Evolutionary conservation across 2,113 vertebrate species (phyloP).

Genomic region (Labeo rohita): DNA sequence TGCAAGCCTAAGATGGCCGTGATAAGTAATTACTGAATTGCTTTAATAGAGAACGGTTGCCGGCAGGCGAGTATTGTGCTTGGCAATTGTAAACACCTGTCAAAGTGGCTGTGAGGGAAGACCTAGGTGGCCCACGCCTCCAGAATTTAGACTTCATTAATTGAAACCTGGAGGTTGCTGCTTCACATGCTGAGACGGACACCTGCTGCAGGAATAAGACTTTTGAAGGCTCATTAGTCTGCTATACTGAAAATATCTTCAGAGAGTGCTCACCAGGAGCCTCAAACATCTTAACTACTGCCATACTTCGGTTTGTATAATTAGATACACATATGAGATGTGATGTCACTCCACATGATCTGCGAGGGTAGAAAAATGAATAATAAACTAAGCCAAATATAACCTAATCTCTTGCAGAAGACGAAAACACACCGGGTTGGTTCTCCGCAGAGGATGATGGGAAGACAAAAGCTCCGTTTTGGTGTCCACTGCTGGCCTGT

Average conservation of each 20-base stretch:
- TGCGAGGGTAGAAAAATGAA: not conserved
- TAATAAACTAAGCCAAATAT: slow-evolving; percentile 11
- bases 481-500: slow-evolving; percentile 86
- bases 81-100: slow-evolving; percentile 63
- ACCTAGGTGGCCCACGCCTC: slow-evolving; percentile 40
- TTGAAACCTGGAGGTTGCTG: slow-evolving; percentile 58
- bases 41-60: slow-evolving; percentile 44
- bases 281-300: not conserved
- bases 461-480: slow-evolving; percentile 83
- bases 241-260: slow-evolving; percentile 8
- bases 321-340: slow-evolving; percentile 9
- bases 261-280: not conserved
- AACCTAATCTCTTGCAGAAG: slow-evolving; percentile 72
- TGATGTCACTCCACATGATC: not conserved
- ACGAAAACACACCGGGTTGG: slow-evolving; percentile 95
- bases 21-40: slow-evolving; percentile 59
- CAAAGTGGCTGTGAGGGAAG: slow-evolving; percentile 44
- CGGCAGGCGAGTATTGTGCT: slow-evolving; percentile 51
- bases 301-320: slow-evolving; percentile 26
- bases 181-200: slow-evolving; percentile 60
- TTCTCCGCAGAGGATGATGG: slow-evolving; percentile 86
- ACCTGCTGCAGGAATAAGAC: slow-evolving; percentile 62
- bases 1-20: slow-evolving; percentile 59
- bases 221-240: slow-evolving; percentile 61
- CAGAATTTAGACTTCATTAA: slow-evolving; percentile 59